These are phyloP conservation scores for Danio rerio DNA, from an alignment of 2,113 vertebrate genomes.

Conservation along the genomic window GRCz12tu NC_133176.1:5590501-5591000, in stretches of 20 bases:
- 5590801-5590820: no score
- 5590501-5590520: conserved; percentile 27
- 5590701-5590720: conserved; percentile 3
- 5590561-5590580: conserved; percentile 26
- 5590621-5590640: conserved; percentile 26
- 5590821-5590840: no score
- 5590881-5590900: no score
- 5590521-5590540: conserved; percentile 24
- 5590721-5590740: not conserved
- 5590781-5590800: not conserved
- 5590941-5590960: no score
- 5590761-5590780: not conserved
- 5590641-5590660: conserved; percentile 16
- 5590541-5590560: conserved; percentile 20
- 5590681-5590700: not conserved
- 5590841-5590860: no score
- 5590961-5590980: no score
- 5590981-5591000: no score
- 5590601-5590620: not conserved
- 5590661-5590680: conserved; percentile 20
- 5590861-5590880: no score
- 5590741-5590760: not conserved
- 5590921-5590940: no score
- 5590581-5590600: conserved; percentile 5
- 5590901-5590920: no score